Conservation (phyloP, 1,140 invertebrate species). For the Solenopsis fugax region DNA sequence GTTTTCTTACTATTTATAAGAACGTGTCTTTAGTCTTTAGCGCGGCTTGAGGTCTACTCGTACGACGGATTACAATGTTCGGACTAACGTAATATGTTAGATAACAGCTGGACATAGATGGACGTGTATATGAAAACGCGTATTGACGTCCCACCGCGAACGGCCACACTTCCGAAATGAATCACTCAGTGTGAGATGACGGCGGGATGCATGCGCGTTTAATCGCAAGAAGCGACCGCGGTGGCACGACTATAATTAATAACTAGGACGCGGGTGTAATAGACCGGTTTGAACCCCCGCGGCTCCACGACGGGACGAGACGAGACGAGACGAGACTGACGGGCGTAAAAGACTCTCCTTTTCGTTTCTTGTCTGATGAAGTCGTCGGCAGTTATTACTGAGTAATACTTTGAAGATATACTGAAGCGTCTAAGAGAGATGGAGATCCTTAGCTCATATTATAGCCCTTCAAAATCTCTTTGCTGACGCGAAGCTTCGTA, state of each 20-base stretch:
- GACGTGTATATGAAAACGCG: slow-evolving; percentile 1
- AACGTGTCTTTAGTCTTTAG: neutral
- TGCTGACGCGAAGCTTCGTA: neutral
- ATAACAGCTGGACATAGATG: slow-evolving; percentile 27
- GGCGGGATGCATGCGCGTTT: slow-evolving; percentile 47
- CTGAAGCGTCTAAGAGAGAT: neutral
- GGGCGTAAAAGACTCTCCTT: slow-evolving; percentile 12
- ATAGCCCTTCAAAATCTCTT: neutral
- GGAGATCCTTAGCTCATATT: neutral
- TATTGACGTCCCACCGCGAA: slow-evolving; percentile 46
- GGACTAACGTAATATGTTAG: slow-evolving; percentile 33
- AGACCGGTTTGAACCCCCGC: slow-evolving; percentile 37
- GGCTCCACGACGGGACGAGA: slow-evolving; percentile 20
- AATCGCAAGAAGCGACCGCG: slow-evolving; percentile 51
- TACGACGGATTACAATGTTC: slow-evolving; percentile 32
- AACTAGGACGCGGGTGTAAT: slow-evolving; percentile 61
- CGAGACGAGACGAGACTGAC: slow-evolving; percentile 6
- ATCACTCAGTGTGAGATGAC: slow-evolving; percentile 60
- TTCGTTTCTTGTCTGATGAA: slow-evolving; percentile 42
- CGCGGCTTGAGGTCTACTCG: neutral
- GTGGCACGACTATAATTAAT: slow-evolving; percentile 66
- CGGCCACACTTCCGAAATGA: slow-evolving; percentile 57
- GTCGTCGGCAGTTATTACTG: slow-evolving; percentile 20
- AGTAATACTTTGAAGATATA: neutral
- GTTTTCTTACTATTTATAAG: neutral